phyloP scores from a whole-genome alignment of 92 coral and sea anemone species.

The Virgularia gustaviana region DNA sequence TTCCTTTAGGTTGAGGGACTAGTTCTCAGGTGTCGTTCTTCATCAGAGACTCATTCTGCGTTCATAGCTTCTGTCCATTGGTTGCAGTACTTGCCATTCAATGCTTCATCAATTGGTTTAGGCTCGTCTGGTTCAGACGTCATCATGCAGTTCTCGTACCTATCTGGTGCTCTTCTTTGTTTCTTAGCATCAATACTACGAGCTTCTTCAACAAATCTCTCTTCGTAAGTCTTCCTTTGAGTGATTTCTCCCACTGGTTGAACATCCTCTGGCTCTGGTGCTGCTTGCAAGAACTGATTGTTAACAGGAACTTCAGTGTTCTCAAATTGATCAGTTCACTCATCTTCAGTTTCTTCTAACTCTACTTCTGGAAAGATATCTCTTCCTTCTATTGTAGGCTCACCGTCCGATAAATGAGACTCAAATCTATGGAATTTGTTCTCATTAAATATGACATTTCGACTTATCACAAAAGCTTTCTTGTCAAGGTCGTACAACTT shows the following conservation, averaged over 20 bases:
- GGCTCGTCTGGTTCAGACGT: conserved; percentile 66
- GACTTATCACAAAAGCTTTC: conserved; percentile 40
- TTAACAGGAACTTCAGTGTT: neutral
- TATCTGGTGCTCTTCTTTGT: no score
- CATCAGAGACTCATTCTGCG: neutral
- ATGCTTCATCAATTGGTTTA: conserved; percentile 57
- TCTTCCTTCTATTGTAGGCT: conserved; percentile 9
- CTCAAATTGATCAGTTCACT: neutral
- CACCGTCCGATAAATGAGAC: neutral
- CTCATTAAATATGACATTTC: conserved; percentile 46
- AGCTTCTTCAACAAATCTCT: conserved; percentile 51
- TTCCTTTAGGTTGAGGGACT: conserved; percentile 10
- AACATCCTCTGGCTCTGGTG: conserved; percentile 36
- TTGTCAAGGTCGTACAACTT: conserved; percentile 48
- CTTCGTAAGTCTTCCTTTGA: conserved; percentile 48
- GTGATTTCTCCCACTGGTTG: conserved; percentile 54
- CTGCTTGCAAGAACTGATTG: conserved; percentile 12
- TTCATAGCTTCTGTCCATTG: conserved; percentile 60
- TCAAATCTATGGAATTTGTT: conserved; percentile 46
- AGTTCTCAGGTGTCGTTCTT: conserved; percentile 5
- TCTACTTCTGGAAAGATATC: conserved; percentile 33
- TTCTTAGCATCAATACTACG: conserved; percentile 45
- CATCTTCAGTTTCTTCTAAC: conserved; percentile 31
- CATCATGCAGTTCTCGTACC: no score
- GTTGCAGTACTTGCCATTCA: conserved; percentile 48